Evolutionary conservation across 37 sponge, comb jelly and placozoan genomes (phyloP).

Genomic region (Halichondria panicea): DNA sequence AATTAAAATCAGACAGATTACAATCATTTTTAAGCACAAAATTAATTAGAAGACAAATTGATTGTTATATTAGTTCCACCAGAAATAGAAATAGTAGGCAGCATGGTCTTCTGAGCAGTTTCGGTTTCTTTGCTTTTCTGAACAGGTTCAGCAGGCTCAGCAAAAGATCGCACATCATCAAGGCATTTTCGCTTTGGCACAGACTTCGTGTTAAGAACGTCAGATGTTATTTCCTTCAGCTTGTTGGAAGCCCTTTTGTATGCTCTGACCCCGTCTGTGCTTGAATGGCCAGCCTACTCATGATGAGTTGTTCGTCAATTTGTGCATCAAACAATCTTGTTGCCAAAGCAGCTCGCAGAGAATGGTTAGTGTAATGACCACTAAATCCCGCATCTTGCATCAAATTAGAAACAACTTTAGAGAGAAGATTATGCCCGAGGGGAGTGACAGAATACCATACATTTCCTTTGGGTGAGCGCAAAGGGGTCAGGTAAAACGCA

Average conservation of each 20-base stretch:
- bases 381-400: constrained; percentile 19
- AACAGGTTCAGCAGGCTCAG: too few relatives aligned
- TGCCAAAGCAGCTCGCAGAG: constrained; percentile 25
- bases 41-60: too few relatives aligned
- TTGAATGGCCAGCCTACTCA: constrained; percentile 37
- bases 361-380: constrained; percentile 44
- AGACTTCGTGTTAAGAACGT: constrained; percentile 32
- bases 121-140: too few relatives aligned
- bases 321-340: constrained; percentile 33
- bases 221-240: constrained; percentile 21
- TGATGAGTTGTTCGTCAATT: constrained; percentile 52
- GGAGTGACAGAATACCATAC: constrained; percentile 30
- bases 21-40: too few relatives aligned
- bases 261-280: constrained; percentile 28
- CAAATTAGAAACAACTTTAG: constrained; percentile 4
- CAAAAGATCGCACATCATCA: too few relatives aligned
- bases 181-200: too few relatives aligned
- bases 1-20: too few relatives aligned
- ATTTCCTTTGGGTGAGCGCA: constrained; percentile 24
- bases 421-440: constrained; percentile 28
- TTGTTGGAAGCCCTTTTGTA: constrained; percentile 20
- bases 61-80: too few relatives aligned
- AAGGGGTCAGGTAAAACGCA: constrained; percentile 34
- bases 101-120: too few relatives aligned
- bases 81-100: too few relatives aligned